Base-by-base conservation (phyloP, 2,888 invertebrate genomes). In the Lydus trimaculatus region DNA sequence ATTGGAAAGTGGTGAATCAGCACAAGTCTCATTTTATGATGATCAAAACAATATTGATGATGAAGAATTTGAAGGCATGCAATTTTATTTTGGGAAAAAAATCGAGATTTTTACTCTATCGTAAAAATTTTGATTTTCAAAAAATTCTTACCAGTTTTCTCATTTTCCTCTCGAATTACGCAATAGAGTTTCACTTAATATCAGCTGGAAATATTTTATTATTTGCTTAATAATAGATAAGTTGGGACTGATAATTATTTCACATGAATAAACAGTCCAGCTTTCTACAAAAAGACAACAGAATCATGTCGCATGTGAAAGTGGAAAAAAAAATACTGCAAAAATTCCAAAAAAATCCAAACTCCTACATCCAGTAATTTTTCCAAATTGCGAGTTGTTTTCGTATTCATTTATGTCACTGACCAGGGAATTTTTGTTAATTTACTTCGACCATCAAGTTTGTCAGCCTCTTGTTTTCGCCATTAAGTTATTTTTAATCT, bases 1-100 rank as follows among this genome's bases (percentile, higher is more conserved):
- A 58, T 83, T 92, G 78, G 91, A 92, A 82, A 91, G 90, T 74
- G 92, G 91, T 6, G 92, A 92, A 81, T 91, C 91, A 58, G 91
- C 92, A 80, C 91, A 91, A 78, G 89, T 92, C 58, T 77, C 83
- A 48, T 82, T 84, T 64, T 84, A 81, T 72, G 89, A 90, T 59
- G 88, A 90, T 79, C 89, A 89, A 76, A 85, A 86, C 71, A 87
- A 88, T 48, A 58, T 58, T 33, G 87, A 90, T 78, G 89, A 89
- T 77, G 85, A 86, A 71, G 87, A 88, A 11, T 67, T 70, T 62
- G 76, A 79, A 80, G 79, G 80, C 78, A 75, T 20, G 71, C 65
- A 56, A n/a, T 59, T 66, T 33, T 13, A 20, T 39, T 43, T 65
- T 63, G 9, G 13, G 48, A n/a, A 15, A 36, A 61, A 48, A 48